Evolutionary conservation across 2,888 invertebrate species (phyloP).

Genomic region (Nasonia oneida): DNA sequence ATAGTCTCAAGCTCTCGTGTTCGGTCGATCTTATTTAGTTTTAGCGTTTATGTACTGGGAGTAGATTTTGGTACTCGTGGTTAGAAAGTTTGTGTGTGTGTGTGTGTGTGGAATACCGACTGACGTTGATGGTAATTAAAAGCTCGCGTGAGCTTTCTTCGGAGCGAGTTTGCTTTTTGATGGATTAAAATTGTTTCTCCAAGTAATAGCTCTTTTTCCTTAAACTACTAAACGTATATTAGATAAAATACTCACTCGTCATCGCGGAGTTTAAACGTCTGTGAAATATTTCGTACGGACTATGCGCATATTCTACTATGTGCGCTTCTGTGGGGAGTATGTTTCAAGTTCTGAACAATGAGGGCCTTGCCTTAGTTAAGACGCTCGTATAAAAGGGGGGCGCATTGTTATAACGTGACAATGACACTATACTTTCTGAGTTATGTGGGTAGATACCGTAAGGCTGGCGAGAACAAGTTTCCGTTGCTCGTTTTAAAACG

Average conservation of each 20-base stretch:
- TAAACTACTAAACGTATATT: too few species aligned
- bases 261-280: neutral
- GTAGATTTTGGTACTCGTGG: neutral
- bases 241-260: too few species aligned
- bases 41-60: neutral
- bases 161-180: slow-evolving; percentile 3
- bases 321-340: neutral
- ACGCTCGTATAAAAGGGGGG: neutral
- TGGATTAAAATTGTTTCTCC: slow-evolving; percentile 3
- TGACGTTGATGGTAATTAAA: slow-evolving; percentile 54
- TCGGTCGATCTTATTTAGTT: neutral
- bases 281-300: neutral
- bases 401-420: neutral
- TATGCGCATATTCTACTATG: neutral
- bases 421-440: neutral
- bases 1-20: neutral
- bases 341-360: slow-evolving; percentile 5
- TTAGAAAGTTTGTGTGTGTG: neutral
- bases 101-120: neutral
- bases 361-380: neutral
- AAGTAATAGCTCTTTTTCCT: too few species aligned
- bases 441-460: neutral
- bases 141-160: slow-evolving; percentile 45
- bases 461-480: neutral
- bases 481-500: neutral